Conservation (phyloP, 2,113 vertebrate genomes). For the Vombatus ursinus region DNA sequence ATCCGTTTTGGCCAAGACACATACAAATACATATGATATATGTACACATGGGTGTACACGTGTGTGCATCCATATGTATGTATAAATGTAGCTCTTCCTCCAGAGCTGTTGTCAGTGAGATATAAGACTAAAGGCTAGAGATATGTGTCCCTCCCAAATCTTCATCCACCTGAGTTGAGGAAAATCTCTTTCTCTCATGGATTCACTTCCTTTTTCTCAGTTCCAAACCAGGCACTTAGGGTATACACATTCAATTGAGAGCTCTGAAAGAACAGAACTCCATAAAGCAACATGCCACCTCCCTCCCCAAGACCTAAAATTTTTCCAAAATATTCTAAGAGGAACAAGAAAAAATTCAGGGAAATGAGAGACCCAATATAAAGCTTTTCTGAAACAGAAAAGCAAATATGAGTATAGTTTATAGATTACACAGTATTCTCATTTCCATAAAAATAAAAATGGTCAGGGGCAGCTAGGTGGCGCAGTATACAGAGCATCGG, state of each 20-base stretch:
- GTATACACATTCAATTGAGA: background rate
- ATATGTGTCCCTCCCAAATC: background rate
- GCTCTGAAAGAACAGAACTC: background rate
- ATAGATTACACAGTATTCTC: background rate
- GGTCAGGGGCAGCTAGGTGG: too few species aligned
- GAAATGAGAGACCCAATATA: background rate
- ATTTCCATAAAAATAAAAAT: background rate
- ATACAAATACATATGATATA: background rate
- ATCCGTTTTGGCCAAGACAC: too few species aligned
- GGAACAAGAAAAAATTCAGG: background rate
- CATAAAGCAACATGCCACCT: background rate
- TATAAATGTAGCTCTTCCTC: background rate
- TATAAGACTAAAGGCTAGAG: background rate
- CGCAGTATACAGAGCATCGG: too few species aligned
- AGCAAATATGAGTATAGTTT: background rate
- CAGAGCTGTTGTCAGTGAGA: background rate
- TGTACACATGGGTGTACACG: background rate
- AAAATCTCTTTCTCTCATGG: background rate
- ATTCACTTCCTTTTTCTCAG: background rate
- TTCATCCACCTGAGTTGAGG: background rate
- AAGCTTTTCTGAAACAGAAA: conserved; percentile 34
- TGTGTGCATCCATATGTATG: background rate
- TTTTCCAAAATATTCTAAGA: background rate
- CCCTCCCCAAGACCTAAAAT: background rate
- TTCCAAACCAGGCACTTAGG: background rate